Percentiles rank a stretch among this genome's conserved stretches.
phyloP scores from a whole-genome alignment of 2,113 vertebrate species.

The Zosterops lateralis region DNA sequence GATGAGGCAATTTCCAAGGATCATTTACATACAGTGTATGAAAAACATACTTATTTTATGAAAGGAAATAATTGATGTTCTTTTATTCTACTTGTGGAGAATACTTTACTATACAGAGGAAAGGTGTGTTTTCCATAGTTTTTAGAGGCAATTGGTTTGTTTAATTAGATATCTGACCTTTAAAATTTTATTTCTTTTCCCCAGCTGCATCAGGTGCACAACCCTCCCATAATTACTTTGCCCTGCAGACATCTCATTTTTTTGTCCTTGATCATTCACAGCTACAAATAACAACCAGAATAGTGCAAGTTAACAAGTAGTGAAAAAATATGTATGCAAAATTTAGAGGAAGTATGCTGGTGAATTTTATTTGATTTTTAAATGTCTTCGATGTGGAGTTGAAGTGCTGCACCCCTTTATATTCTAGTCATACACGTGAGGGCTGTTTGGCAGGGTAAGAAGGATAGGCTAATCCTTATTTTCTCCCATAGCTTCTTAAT shows the following conservation, averaged over 20 bases:
- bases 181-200: neutral
- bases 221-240: neutral
- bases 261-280: neutral
- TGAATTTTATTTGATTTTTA: neutral
- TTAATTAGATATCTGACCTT: conserved; percentile 32
- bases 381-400: neutral
- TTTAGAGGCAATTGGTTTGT: neutral
- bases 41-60: neutral
- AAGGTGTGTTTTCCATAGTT: neutral
- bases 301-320: neutral
- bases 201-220: neutral
- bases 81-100: neutral
- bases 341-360: neutral
- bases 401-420: neutral
- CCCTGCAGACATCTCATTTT: neutral
- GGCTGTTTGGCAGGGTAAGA: neutral
- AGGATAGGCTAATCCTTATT: neutral
- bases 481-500: neutral
- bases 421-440: neutral
- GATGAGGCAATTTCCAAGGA: neutral
- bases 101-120: neutral
- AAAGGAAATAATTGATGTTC: neutral
- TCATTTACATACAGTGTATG: neutral
- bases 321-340: neutral
- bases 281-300: neutral